Evolutionary conservation across 2,113 vertebrate species (phyloP), one percentile per base, ranked within the genome.

Genomic region (Bufo gargarizans): DNA sequence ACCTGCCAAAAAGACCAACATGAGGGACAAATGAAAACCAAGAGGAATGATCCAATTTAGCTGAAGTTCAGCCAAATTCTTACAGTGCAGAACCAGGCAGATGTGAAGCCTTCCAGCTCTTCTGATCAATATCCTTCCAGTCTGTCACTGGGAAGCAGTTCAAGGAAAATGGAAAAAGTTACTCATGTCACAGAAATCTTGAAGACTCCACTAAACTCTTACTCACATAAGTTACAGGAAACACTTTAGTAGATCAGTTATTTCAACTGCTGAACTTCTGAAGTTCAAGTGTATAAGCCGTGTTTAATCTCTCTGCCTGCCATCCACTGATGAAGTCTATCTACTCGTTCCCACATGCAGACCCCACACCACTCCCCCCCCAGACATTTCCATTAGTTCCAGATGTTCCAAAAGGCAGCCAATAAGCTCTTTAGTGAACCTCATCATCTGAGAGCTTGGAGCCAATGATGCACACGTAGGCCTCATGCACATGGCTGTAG

Each of bases 161-260:
- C 85, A 86, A 78, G 56, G 50, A 67, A 77, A 55, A 86, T 79
- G 85, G 85, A 86, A 86, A 86, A 65, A 86, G 76, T 86, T 65
- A 79, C 47, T 86, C 85, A 79, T 79, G 74, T 63, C 20, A 61
- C 43, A 49, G 55, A 74, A 76, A 76, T 74, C 53, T 74, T 74
- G 14, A 84, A 45, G 55, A 43, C 9, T 33, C 67, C 10, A 22
- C 67, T 55, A 84, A 74, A 84, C 65, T 45, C 83, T 74, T 85
- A 76, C 67, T 85, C 69, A 74, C 22, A 45, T 74, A 58, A 74
- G 33, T 85, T 74, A 74, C 83, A 85, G 83, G 83, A 85, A 85
- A 85, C 67, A 17, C 53, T 74, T 19, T 65, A 67, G 59, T 50
- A 76, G 47, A 83, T 58, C 69, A 72, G 69, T 58, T 58, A 85